These are phyloP conservation scores for Cyprinodon variegatus DNA, from an alignment of 2,113 vertebrate genomes.

Conservation along the genomic window DNA sequence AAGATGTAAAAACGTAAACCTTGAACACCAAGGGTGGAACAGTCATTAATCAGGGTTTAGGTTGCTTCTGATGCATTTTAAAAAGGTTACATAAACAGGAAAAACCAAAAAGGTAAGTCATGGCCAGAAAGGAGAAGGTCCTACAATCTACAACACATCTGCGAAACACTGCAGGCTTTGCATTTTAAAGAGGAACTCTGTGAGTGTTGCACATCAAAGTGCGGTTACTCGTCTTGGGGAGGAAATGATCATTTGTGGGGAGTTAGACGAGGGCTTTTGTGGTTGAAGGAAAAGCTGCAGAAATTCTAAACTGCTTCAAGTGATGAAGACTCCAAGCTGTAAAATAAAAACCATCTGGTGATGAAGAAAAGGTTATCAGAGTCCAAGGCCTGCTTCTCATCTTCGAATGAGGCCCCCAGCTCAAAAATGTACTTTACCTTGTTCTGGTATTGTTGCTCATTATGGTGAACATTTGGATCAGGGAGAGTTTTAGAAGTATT, in stretches of 20 bases:
- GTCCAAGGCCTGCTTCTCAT: not conserved
- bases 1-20: no score
- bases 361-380: conserved; percentile 3
- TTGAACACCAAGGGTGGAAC: not conserved
- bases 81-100: not conserved
- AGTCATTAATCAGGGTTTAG: not conserved
- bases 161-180: not conserved
- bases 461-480: not conserved
- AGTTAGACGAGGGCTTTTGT: not conserved
- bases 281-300: conserved; percentile 14
- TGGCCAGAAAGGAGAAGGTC: not conserved
- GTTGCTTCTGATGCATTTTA: no score
- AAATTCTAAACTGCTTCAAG: conserved; percentile 10
- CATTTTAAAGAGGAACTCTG: conserved; percentile 7
- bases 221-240: not conserved
- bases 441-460: not conserved
- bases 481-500: not conserved
- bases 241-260: not conserved
- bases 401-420: not conserved
- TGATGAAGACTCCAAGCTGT: conserved; percentile 13
- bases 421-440: not conserved
- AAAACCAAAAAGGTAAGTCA: not conserved
- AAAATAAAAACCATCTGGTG: conserved; percentile 21
- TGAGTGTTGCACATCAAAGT: conserved; percentile 9
- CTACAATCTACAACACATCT: not conserved